Base-by-base conservation (phyloP, 2,113 vertebrate species). In the Rana temporaria region DNA sequence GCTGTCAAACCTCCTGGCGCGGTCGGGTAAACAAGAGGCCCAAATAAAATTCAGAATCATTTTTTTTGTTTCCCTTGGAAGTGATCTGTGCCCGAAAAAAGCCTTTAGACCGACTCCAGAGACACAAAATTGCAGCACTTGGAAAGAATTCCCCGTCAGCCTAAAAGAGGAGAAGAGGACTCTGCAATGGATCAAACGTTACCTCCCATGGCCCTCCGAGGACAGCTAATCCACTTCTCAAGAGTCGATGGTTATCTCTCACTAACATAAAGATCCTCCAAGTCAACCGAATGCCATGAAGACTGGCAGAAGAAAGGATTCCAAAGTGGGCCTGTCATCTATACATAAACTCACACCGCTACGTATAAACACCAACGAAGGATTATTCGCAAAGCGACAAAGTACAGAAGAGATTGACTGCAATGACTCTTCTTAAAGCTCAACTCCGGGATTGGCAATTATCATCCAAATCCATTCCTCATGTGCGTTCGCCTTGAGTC, bases 181-280 rank as follows among this genome's bases (percentile, higher is more conserved):
- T 38, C 71, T 74, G 71, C 20, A 32, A 18, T 74, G 52, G 9
- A 74, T 74, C 71, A 74, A 56, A 59, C 12, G 6, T 34, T 74
- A 20, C 71, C 55, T 34, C 70, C 20, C 56, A 57, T n/a, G 14
- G 42, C 56, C 16, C 53, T 74, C 15, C 16, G 20, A 32, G 57
- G 71, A 57, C 71, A 34, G 55, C 55, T 74, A 4, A 17, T 74
- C 34, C 56, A 32, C 34, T 59, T 24, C 20, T 30, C 30, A 38
- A 59, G 71, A 17, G 55, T 16, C 8, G 71, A 74, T 57, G 12
- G 22, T 24, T 72, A 72, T 72, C 52, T 70, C 48, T 19, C 20
- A 32, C 70, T 11, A 57, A 20, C 19, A 34, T 20, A 19, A 57
- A 57, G 70, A 72, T 53, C 70, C 70, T 71, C 16, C 42, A 12